Percentiles rank a stretch among this genome's conserved stretches.
Evolutionary conservation across 1,140 invertebrate species (phyloP).

Genomic region (Microplitis mediator): DNA sequence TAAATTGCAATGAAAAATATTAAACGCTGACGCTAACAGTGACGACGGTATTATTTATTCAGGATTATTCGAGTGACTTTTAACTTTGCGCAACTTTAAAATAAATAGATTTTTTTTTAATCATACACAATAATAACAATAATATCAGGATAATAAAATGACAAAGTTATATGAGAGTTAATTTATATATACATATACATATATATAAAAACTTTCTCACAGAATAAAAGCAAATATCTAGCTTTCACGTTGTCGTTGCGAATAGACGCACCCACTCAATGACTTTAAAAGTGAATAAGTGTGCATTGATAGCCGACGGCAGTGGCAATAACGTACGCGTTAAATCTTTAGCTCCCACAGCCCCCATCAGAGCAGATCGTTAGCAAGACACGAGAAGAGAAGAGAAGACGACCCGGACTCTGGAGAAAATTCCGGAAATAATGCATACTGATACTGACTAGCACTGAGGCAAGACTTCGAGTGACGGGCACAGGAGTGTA

Average conservation of each 20-base stretch:
- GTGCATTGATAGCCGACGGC: not conserved
- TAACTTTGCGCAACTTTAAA: not conserved
- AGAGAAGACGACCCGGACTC: slow-evolving; percentile 19
- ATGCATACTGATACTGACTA: too few relatives aligned
- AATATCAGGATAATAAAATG: too few relatives aligned
- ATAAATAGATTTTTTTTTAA: not conserved
- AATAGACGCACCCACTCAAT: slow-evolving; percentile 7
- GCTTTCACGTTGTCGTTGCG: not conserved
- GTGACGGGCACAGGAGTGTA: not conserved
- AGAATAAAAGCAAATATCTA: not conserved
- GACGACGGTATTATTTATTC: slow-evolving; percentile 25
- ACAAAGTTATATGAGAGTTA: too few relatives aligned
- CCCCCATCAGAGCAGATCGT: slow-evolving; percentile 17
- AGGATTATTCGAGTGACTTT: slow-evolving; percentile 13
- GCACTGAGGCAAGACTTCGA: slow-evolving; percentile 10
- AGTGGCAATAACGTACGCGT: slow-evolving; percentile 5
- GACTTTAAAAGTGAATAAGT: too few relatives aligned
- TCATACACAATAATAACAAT: not conserved
- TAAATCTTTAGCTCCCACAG: not conserved
- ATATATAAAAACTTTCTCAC: too few relatives aligned
- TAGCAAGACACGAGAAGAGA: slow-evolving; percentile 6
- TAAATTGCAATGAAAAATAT: not conserved
- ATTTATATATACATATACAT: too few relatives aligned
- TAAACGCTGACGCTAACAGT: not conserved
- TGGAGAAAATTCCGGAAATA: slow-evolving; percentile 41